phyloP scores from a whole-genome alignment of 2,797 vertebrate species.

The Passerculus sandwichensis region DNA sequence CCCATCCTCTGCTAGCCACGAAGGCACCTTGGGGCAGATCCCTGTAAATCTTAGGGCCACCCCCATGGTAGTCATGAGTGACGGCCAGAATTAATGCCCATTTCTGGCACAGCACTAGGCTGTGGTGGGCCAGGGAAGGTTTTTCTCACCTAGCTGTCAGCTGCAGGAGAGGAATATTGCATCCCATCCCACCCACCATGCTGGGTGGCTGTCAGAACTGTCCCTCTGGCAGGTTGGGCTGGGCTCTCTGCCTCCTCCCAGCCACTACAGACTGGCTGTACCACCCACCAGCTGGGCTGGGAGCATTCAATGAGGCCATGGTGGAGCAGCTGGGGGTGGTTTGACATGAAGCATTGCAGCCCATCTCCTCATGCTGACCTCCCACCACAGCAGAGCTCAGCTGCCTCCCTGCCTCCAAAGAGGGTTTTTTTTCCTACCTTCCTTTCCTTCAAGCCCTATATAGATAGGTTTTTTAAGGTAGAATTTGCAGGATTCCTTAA shows the following conservation, averaged over 20 bases:
- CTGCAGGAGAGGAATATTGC: background rate
- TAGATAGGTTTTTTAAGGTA: background rate
- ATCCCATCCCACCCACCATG: background rate
- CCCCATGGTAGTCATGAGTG: no score
- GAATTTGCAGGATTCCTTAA: background rate
- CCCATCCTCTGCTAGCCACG: rapidly evolving
- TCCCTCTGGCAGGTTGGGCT: background rate
- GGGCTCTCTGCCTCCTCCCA: background rate
- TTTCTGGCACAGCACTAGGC: background rate
- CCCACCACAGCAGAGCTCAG: background rate
- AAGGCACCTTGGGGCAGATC: background rate
- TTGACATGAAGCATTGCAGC: background rate
- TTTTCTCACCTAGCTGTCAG: background rate
- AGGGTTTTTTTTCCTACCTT: background rate
- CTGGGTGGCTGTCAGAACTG: background rate
- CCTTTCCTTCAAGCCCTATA: background rate
- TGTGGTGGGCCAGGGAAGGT: background rate
- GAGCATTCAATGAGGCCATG: background rate
- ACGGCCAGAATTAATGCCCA: background rate
- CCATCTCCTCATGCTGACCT: rapidly evolving
- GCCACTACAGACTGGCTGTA: background rate
- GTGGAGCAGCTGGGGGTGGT: background rate
- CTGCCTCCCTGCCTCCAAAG: background rate
- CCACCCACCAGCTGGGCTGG: background rate
- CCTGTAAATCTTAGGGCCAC: background rate